Base-by-base conservation (phyloP, 1,140 invertebrate genomes). In the Drosophila bipectinata region DNA sequence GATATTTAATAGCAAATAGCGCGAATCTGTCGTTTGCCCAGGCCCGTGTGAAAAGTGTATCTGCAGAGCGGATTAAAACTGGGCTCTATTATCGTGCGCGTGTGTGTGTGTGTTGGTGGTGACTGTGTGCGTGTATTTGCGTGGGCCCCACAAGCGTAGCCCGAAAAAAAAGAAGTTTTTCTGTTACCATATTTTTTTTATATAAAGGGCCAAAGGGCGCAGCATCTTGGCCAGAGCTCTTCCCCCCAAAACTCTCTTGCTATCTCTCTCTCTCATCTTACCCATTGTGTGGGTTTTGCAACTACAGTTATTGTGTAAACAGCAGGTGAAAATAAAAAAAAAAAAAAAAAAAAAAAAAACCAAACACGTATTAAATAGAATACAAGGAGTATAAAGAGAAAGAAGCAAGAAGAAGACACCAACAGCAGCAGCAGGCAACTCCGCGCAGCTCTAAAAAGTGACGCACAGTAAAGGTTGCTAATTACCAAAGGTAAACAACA, bases 401-500 rank as follows among this genome's bases (percentile, higher is more conserved):
- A 10, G 21, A 48, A 15, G 9, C 10, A 58, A 54, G 54, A 71
- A 60, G 34, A 30, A 30, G 45, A 30, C 48, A 61, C 14, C 30
- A 24, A n/a, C 9, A 47, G 24, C 39, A 56, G 28, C 32, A 54
- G 37, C 34, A 45, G 24, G 54, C 32, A 60, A 72, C 55, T 44
- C 52, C 37, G 68, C 59, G 60, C 71, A 57, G 28, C 3, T 18
- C 39, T 7, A 6, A 48, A 52, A 51, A 74, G 72, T 66, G 72
- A 74, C 72, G 72, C 71, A 74, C 53, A 57, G 32, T 34, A 63
- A 32, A 74, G 53, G 72, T 75, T 75, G 72, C 72, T 75, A 75
- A 75, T 75, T 75, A 67, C 72, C 51, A 75, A 39, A 75, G 72
- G 72, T 75, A 75, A 75, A 75, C 71, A 75, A 74, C 14, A 34